These are phyloP conservation scores for Tipula helvola DNA, from an alignment of 2,888 invertebrate species.

Conservation along the genomic window DNA sequence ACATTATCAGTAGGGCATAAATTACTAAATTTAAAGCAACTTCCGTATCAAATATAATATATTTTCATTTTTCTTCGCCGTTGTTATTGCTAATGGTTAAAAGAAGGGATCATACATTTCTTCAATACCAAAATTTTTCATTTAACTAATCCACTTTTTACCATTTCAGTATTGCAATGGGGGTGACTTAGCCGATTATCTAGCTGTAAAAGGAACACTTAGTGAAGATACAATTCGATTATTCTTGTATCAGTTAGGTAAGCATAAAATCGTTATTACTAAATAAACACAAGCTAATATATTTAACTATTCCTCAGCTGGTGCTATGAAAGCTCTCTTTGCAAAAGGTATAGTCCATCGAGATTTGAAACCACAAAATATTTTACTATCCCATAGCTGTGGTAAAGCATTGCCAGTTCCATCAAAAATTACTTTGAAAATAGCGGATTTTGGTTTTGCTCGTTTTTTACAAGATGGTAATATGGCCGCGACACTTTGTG, in stretches of 20 bases:
- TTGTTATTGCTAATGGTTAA: no score
- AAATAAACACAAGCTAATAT: not conserved
- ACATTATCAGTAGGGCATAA: no score
- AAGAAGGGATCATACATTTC: no score
- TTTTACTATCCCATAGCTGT: conserved; percentile 70
- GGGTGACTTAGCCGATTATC: conserved; percentile 96
- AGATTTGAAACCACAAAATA: conserved; percentile 99
- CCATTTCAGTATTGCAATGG: conserved; percentile 92
- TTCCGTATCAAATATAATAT: no score
- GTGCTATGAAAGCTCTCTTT: conserved; percentile 94
- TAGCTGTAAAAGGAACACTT: conserved; percentile 82
- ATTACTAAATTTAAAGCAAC: no score
- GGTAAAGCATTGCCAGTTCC: conserved; percentile 43
- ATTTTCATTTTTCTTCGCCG: no score
- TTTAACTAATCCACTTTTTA: not conserved
- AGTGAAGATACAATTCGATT: conserved; percentile 95
- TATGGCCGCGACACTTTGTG: conserved; percentile 98
- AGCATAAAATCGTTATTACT: conserved; percentile 21
- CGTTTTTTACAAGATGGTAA: conserved; percentile 96
- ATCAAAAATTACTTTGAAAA: conserved; percentile 84
- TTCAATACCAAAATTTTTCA: not conserved
- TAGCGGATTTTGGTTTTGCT: conserved; percentile 99
- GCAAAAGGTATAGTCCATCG: conserved; percentile 97
- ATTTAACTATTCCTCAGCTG: conserved; percentile 45
- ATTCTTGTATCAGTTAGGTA: conserved; percentile 87